Evolutionary conservation across 1,140 invertebrate genomes (phyloP), one percentile per base, ranked within the genome.

Genomic region (Plectrocnemia conspersa): DNA sequence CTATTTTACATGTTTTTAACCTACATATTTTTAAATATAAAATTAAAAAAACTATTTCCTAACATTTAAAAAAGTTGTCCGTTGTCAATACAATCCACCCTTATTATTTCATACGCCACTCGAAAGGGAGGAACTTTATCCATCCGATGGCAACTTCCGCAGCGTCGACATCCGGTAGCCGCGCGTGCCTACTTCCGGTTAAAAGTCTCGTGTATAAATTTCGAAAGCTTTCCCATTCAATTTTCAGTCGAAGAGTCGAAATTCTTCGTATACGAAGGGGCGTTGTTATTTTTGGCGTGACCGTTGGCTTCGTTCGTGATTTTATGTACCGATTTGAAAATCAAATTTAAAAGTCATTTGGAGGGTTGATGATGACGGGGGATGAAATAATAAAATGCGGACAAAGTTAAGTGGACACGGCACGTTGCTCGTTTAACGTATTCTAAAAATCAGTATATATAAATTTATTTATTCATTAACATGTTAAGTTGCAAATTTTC

Each of bases 101-200:
- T n/a, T n/a, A n/a, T n/a, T n/a, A n/a, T n/a, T n/a, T n/a, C n/a
- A n/a, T n/a, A n/a, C n/a, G n/a, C n/a, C 50, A 21, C 52, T 54
- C 29, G 32, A 56, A 21, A 35, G 33, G 55, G 53, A 40, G 49
- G 32, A 48, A 52, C 41, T 52, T 47, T 59, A 59, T 59, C 49
- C 58, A 60, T 60, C 58, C 49, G 58, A 60, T 60, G 58, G 29
- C 48, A 49, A 56, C 50, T 56, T 59, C 58, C 58, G 58, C 48
- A 52, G 48, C 58, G 58, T 56, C 58, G 10, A 42, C 48, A 52
- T 61, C 59, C 59, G 49, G 59, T 50, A n/a, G 32, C 23, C 44
- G 59, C 58, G 54, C 54, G 59, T 61, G 59, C 50, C 21, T 16
- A 47, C 50, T 49, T 56, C 53, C 53, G 15, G 53, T n/a, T n/a